Evolutionary conservation across 2,888 invertebrate species (phyloP).

Genomic region (Siphlonurus alternatus): DNA sequence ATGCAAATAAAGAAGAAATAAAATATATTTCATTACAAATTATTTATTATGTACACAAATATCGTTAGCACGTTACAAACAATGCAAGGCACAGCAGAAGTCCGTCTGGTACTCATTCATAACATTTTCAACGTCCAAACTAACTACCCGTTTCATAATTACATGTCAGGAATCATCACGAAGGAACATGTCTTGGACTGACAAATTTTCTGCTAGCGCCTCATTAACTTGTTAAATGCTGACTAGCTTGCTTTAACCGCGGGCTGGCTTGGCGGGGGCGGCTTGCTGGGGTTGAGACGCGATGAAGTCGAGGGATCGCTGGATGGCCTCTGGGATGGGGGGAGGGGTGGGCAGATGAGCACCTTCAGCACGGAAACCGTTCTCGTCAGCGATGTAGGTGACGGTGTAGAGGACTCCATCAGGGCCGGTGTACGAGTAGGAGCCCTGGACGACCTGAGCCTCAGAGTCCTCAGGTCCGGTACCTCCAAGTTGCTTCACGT

Average conservation of each 20-base stretch:
- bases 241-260: neutral
- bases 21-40: too few relatives aligned
- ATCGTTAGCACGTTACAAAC: too few relatives aligned
- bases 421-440: constrained; percentile 11
- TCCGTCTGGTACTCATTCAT: too few relatives aligned
- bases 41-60: too few relatives aligned
- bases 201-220: too few relatives aligned
- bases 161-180: too few relatives aligned
- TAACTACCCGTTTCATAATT: too few relatives aligned
- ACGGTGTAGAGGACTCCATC: constrained; percentile 33
- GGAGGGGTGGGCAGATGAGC: constrained; percentile 66
- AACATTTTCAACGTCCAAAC: too few relatives aligned
- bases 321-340: constrained; percentile 60
- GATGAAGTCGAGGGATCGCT: constrained; percentile 45
- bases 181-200: too few relatives aligned
- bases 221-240: too few relatives aligned
- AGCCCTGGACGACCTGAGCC: constrained; percentile 12
- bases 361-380: constrained; percentile 37
- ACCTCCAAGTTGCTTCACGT: constrained; percentile 29
- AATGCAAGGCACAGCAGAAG: too few relatives aligned
- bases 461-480: constrained; percentile 22
- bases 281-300: constrained; percentile 38
- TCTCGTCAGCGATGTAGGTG: constrained; percentile 52
- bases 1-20: too few relatives aligned
- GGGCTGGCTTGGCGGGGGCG: neutral